Base-by-base conservation (phyloP, 1,140 invertebrate genomes). In the Bilobella aurantiaca region DNA sequence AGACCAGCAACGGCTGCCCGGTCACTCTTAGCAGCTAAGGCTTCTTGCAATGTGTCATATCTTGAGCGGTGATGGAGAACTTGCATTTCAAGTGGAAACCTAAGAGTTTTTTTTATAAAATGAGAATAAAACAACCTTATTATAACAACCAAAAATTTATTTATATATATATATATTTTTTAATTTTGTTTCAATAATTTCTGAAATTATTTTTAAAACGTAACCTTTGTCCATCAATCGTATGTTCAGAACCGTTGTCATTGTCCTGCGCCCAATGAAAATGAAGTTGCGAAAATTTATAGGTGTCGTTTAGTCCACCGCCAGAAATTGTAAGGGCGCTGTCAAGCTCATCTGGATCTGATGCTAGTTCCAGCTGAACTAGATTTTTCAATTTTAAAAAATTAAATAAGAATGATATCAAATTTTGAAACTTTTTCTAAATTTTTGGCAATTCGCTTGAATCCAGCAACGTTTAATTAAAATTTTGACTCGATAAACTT, bases 221-320 rank as follows among this genome's bases (percentile, higher is more conserved):
- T 57, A 75, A 81, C 64, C 72, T 64, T 62, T 76, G 75, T 25
- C 76, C 77, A 42, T 79, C 76, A 31, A 84, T 74, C 3, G 75
- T 77, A 70, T 84, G 82, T 69, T 84, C 82, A 2, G 81, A 82
- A 16, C 82, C 82, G 3, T 70, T 58, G 12, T 72, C 68, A 59
- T 78, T 75, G 8, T 76, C 74, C 16, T 73, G 72, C 3, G 79
- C 80, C 78, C 82, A 83, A 69, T 84, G 82, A 62, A 83, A 77
- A 71, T 84, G 82, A 23, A 82, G 70, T 68, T 81, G 79, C 0
- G 73, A 61, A 31, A 81, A 75, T 8, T 72, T 72, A 67, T 81
- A 81, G 25, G 73, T 73, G 27, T 74, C 75, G 12, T 69, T 69
- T 47, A 79, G 67, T 1, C 73, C 75, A 12, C 79, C 79, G 27